Base-by-base conservation (phyloP, 1,140 invertebrate genomes). In the Zaprionus gabonicus region DNA sequence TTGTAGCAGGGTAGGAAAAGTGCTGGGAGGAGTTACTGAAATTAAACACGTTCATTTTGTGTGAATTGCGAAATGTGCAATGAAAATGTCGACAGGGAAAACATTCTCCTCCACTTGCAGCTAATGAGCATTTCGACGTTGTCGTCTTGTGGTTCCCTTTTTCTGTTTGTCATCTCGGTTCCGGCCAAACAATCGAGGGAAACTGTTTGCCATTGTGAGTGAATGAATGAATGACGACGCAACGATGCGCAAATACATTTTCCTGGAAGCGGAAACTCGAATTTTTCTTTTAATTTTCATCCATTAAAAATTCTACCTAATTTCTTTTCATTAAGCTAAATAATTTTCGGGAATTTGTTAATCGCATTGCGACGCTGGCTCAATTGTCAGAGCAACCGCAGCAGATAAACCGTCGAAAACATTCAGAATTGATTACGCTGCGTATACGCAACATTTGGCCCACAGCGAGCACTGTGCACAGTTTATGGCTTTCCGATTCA, bases 391-490 rank as follows among this genome's bases (percentile, higher is more conserved):
- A 56, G 23, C 56, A 38, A 46, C 72, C 67, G 69, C 71, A 80
- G 64, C 80, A 74, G 83, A 86, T 80, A 80, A 82, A 71, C 44
- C 44, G 65, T 44, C 12, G 20, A 84, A 77, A 70, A 65, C 71
- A 76, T 86, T 82, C 57, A 71, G 20, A 86, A 78, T 80, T 86
- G 73, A 88, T 88, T 88, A 78, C 83, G 62, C 51, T 81, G 68
- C 83, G 84, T 87, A 88, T 87, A 87, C 84, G 85, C 84, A 67
- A 78, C 78, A 83, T 88, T 82, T 82, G 74, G 59, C 68, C 23
- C 73, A 51, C 9, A 5, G 20, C 67, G 20, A 59, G 13, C 53
- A 53, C 41, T 20, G 9, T 23, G 36, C 69, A 38, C 44, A 38
- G 51, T 72, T 68, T 58, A 76, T 68, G 68, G 46, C 64, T 71